Evolutionary conservation across 2,888 invertebrate species (phyloP).

Genomic region (Hemicrepidius hirtus): DNA sequence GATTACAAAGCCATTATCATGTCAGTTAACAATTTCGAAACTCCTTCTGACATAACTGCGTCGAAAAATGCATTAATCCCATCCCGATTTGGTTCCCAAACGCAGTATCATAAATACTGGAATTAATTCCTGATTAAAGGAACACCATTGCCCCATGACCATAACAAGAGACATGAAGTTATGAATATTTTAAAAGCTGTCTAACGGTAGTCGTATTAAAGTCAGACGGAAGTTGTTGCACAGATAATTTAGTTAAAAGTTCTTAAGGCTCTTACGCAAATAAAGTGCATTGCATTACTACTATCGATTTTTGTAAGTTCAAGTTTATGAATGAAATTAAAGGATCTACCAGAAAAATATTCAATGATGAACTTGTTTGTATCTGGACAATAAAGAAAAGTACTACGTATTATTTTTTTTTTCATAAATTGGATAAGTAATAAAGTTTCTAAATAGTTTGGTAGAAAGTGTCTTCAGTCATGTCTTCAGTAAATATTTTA

Average conservation of each 20-base stretch:
- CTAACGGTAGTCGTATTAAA: slow-evolving; percentile 53
- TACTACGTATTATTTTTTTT: no score
- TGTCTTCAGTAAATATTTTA: no score
- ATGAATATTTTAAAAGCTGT: slow-evolving; percentile 52
- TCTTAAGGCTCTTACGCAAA: slow-evolving; percentile 18
- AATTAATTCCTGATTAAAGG: slow-evolving; percentile 29
- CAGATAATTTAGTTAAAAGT: slow-evolving; percentile 41
- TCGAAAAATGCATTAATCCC: slow-evolving; percentile 11
- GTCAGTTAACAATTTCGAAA: not conserved
- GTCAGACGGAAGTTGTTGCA: slow-evolving; percentile 42
- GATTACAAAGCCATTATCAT: not conserved
- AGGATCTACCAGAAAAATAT: not conserved
- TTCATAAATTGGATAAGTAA: no score
- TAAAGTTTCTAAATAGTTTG: no score
- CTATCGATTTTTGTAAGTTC: not conserved
- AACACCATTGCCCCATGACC: slow-evolving; percentile 13
- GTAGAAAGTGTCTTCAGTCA: no score
- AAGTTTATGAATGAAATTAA: not conserved
- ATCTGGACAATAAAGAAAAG: not conserved
- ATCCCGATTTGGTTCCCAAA: not conserved
- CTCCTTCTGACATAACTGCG: not conserved
- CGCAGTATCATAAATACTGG: slow-evolving; percentile 10
- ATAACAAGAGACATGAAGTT: slow-evolving; percentile 30
- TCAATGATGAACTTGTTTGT: not conserved
- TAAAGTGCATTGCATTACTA: slow-evolving; percentile 34